Evolutionary conservation across 1,140 invertebrate genomes (phyloP).

Genomic region (Trypoxylus dichotomus): DNA sequence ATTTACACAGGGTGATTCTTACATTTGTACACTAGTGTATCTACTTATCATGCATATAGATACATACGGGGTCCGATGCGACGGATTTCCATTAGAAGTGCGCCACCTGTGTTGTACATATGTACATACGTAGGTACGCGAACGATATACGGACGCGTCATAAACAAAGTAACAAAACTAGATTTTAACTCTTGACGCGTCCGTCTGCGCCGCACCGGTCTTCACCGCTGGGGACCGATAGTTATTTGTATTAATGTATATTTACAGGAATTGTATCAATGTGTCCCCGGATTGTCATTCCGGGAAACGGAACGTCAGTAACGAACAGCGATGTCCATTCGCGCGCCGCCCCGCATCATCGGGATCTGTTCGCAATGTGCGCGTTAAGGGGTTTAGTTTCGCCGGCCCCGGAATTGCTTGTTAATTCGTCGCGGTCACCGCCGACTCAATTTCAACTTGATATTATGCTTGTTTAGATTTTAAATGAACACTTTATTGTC

Average conservation of each 20-base stretch:
- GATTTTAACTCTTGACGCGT: constrained; percentile 15
- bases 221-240: constrained; percentile 12
- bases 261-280: constrained; percentile 24
- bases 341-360: background rate
- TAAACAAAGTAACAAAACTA: constrained; percentile 25
- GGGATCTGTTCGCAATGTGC: background rate
- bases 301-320: constrained; percentile 14
- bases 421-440: constrained; percentile 2
- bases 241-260: constrained; percentile 25
- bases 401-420: background rate
- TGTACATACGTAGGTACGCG: background rate
- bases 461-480: constrained; percentile 13
- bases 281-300: constrained; percentile 20
- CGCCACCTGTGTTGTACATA: background rate
- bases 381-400: background rate
- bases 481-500: background rate
- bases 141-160: background rate
- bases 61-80: background rate
- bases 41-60: background rate
- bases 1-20: no score
- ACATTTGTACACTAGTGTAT: no score
- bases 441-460: constrained; percentile 23
- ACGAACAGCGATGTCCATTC: background rate
- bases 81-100: no score
- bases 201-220: background rate